Conservation (phyloP, 2,888 invertebrate species). For the Nomada goodeniana region DNA sequence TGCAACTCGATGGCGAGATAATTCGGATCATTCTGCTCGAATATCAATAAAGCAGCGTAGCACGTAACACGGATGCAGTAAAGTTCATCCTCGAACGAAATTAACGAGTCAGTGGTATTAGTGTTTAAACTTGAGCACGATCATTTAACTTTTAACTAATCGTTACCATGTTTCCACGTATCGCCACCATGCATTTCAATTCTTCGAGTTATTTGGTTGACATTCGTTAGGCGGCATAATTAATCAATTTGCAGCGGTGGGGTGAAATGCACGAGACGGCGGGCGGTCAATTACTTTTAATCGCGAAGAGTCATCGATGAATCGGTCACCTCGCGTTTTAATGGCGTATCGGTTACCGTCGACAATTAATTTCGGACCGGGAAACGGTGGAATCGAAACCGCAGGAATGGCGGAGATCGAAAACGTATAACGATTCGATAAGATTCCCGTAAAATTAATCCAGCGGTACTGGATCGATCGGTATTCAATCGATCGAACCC, state of each 20-base stretch:
- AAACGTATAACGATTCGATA: not conserved
- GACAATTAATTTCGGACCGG: not conserved
- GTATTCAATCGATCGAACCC: not conserved
- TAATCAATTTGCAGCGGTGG: slow-evolving; percentile 14
- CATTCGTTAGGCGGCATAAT: slow-evolving; percentile 44
- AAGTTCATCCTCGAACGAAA: slow-evolving; percentile 4
- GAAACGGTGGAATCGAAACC: not conserved
- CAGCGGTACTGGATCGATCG: not conserved
- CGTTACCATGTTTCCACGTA: slow-evolving; percentile 9
- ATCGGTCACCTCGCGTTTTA: slow-evolving; percentile 5
- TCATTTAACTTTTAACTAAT: not conserved
- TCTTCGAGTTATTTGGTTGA: slow-evolving; percentile 27
- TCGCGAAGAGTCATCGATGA: slow-evolving; percentile 23
- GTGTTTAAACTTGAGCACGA: too few species aligned
- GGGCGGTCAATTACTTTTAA: slow-evolving; percentile 19
- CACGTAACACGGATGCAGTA: not conserved
- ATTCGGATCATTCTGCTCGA: not conserved
- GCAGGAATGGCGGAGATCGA: not conserved
- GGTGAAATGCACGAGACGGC: too few species aligned
- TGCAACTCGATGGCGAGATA: not conserved
- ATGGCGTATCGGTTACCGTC: slow-evolving; percentile 9
- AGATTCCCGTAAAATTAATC: not conserved
- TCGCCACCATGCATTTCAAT: slow-evolving; percentile 4
- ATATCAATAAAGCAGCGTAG: not conserved
- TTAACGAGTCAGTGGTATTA: not conserved